Evolutionary conservation across 2,797 vertebrate species (phyloP).

Genomic region (Myiotriccus ornatus): DNA sequence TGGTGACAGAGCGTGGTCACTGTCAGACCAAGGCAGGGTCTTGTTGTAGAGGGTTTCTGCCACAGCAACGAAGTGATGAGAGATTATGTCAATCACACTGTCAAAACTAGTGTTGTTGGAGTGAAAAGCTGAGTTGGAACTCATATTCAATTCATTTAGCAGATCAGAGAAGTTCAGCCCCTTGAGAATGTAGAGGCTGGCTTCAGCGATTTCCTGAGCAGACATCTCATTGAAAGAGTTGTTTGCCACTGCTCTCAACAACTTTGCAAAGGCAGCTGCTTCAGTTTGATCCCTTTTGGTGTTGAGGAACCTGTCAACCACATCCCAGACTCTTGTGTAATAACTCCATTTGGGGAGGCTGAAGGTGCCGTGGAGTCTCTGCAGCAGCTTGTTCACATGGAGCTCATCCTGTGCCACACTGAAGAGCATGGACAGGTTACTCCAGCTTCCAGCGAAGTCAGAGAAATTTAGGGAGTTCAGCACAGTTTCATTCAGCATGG

Average conservation of each 20-base stretch:
- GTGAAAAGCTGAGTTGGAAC: neutral
- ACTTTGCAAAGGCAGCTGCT: neutral
- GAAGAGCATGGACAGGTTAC: neutral
- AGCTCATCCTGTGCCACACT: neutral
- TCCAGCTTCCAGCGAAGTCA: neutral
- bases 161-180: neutral
- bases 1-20: constrained; percentile 53
- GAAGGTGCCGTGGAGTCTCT: neutral
- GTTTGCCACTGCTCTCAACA: constrained; percentile 10
- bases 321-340: neutral
- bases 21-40: constrained; percentile 34
- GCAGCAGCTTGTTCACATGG: neutral
- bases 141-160: neutral
- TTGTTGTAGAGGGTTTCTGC: constrained; percentile 52
- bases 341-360: neutral
- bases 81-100: neutral
- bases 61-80: neutral
- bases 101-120: neutral
- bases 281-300: neutral
- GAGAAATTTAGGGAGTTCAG: neutral
- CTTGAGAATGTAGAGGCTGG: neutral
- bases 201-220: neutral
- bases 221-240: neutral
- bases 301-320: neutral
- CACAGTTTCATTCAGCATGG: neutral